phyloP scores from a whole-genome alignment of 2,888 invertebrate species.

The Crocallis elinguaria region DNA sequence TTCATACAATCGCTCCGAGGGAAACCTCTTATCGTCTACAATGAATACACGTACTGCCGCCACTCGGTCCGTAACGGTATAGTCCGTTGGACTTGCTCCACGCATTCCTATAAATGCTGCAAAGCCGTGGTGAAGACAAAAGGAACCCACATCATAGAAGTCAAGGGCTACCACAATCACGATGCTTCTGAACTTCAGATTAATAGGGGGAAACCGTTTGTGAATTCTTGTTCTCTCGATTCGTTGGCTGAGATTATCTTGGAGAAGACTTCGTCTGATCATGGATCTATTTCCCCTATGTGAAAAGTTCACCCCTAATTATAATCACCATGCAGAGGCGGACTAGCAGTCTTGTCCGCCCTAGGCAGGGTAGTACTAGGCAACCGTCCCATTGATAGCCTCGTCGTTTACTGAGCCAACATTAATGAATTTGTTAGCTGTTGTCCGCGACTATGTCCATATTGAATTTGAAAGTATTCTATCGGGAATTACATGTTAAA shows the following conservation, averaged over 20 bases:
- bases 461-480: too few species aligned
- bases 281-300: conserved; percentile 1
- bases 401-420: too few species aligned
- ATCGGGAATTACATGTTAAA: too few species aligned
- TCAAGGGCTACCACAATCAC: conserved; percentile 72
- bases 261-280: conserved; percentile 25
- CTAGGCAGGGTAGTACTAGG: too few species aligned
- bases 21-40: conserved; percentile 68
- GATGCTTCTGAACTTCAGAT: conserved; percentile 68
- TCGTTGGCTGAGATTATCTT: conserved; percentile 35
- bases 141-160: conserved; percentile 64
- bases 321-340: too few species aligned
- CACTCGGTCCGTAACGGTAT: conserved; percentile 67
- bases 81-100: conserved; percentile 75
- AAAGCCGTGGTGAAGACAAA: conserved; percentile 74
- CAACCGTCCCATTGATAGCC: too few species aligned
- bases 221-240: conserved; percentile 34
- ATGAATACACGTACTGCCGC: conserved; percentile 72
- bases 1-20: conserved; percentile 73
- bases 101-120: conserved; percentile 75
- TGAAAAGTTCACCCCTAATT: neutral
- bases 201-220: conserved; percentile 48
- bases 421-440: too few species aligned
- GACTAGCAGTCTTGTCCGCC: too few species aligned
- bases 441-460: too few species aligned